phyloP scores from a whole-genome alignment of 2,797 vertebrate species.

The Scolopax rusticola region DNA sequence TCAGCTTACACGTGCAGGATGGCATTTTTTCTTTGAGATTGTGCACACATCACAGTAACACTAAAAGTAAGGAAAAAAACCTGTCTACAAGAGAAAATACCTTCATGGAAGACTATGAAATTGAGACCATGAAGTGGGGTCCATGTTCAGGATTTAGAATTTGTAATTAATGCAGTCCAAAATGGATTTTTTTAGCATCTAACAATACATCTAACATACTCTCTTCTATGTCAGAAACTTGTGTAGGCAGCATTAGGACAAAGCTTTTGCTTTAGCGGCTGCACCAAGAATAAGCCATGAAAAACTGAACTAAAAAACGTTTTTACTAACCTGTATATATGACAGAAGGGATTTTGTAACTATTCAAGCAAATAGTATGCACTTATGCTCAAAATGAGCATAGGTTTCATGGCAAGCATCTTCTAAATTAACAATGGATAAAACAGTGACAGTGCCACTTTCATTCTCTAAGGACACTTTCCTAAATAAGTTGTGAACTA shows the following conservation, averaged over 20 bases:
- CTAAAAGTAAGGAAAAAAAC: not conserved
- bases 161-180: not conserved
- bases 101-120: not conserved
- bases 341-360: not conserved
- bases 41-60: not conserved
- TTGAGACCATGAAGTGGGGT: not conserved
- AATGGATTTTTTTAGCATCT: not conserved
- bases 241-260: not conserved
- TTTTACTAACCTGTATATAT: not conserved
- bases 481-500: not conserved
- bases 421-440: not conserved
- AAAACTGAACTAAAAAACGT: not conserved
- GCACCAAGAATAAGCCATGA: not conserved
- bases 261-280: constrained; percentile 8
- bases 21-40: not conserved
- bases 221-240: not conserved
- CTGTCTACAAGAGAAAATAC: not conserved
- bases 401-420: not conserved
- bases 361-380: not conserved
- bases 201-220: not conserved
- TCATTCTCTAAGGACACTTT: not conserved
- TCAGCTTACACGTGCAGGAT: not conserved
- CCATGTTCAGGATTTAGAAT: not conserved
- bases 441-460: not conserved
- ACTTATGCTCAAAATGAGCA: not conserved